Base-by-base conservation (phyloP, 2,797 vertebrate species). In the Anguilla marmorata region DNA sequence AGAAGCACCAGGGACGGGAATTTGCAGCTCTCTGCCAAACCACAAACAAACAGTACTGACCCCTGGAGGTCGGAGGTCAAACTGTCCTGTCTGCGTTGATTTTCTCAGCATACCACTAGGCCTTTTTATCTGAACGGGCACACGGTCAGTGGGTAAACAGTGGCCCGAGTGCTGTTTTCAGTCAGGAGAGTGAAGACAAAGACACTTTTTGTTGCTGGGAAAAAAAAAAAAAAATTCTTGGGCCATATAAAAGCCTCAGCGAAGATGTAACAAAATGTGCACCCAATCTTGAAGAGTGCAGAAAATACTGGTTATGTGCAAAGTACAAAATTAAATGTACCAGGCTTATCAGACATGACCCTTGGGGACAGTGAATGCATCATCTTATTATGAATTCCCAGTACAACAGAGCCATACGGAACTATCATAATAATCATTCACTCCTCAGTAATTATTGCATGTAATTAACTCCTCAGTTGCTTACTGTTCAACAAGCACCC, bases 1-100 rank as follows among this genome's bases (percentile, higher is more conserved):
- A 97, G 97, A 97, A 98, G 97, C 97, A 95, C 94, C 90, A 92
- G 95, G 94, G 95, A 97, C 95, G 94, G 96, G 96, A 97, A 97
- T 97, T 97, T 93, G 94, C 96, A 95, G 92, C 76, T 96, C 96
- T 97, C 95, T 94, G 96, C 96, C 96, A 94, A 95, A 93, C 95
- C 95, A 93, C 95, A 95, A 94, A 94, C 93, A 95, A 92, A 93
- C 95, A 97, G 63, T 16, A 16, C 45, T 83, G 27, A 96, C 95
- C 94, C 95, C 93, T 92, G 91, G 93, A 95, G 95, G 96, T 95
- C 95, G 91, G 93, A 95, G 95, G 96, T 95, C 95, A 95, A 95
- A 94, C 94, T 95, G 94, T 93, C 95, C 72, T 89, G 92, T 66
- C 92, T 91, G 91, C 92, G 92, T 85, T 45, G 93, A 95, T 96